A percentile compares a stretch with the other conserved stretches of the same genome.
Evolutionary conservation across 92 coral and sea anemone genomes (phyloP).

Genomic region (Virgularia gustaviana): DNA sequence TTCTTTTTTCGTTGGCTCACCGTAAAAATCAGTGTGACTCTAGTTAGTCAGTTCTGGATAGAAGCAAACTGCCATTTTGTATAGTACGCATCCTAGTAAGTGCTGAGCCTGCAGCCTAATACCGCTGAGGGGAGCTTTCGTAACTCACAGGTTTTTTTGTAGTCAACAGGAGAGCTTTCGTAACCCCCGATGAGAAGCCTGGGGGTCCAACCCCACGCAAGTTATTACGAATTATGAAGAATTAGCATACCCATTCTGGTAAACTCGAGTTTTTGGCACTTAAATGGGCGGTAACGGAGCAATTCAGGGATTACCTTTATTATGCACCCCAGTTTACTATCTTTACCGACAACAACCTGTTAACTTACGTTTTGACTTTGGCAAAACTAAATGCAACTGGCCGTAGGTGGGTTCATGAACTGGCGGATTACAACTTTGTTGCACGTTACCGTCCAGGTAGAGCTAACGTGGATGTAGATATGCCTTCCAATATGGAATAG

Average conservation of each 20-base stretch:
- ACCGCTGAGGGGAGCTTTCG: no score
- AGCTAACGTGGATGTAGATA: constrained; percentile 53
- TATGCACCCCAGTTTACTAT: constrained; percentile 46
- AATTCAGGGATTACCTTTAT: constrained; percentile 51
- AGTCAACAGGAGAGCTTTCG: no score
- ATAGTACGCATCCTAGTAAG: no score
- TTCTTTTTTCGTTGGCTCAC: no score
- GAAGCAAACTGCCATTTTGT: no score
- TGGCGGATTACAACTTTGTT: constrained; percentile 52
- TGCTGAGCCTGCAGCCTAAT: no score
- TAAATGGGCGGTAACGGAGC: constrained; percentile 46
- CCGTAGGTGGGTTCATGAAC: constrained; percentile 52
- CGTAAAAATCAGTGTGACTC: no score
- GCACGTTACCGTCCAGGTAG: constrained; percentile 52
- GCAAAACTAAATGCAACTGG: constrained; percentile 56
- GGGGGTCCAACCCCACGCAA: no score
- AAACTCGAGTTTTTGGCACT: constrained; percentile 51
- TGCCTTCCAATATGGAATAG: constrained; percentile 23
- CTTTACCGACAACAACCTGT: constrained; percentile 51
- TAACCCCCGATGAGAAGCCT: no score
- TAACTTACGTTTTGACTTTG: constrained; percentile 49
- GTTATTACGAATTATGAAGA: no score
- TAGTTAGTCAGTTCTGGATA: no score
- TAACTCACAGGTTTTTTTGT: no score
- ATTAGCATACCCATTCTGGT: constrained; percentile 48